Conservation (phyloP, 2,888 invertebrate species). For the Leucania comma region DNA sequence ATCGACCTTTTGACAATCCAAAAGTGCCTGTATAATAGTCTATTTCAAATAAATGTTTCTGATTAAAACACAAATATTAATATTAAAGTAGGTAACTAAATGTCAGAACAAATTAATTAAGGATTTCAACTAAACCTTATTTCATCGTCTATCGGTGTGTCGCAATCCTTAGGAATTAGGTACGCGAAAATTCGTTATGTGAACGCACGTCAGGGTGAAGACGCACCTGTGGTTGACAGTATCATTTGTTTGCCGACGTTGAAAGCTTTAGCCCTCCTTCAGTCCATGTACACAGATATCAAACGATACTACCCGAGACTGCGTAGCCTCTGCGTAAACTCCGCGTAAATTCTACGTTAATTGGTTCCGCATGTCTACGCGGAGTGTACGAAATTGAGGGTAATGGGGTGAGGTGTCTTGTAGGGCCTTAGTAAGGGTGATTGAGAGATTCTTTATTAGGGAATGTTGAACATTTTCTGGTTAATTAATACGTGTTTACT, state of each 20-base stretch:
- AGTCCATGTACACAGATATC: conserved; percentile 64
- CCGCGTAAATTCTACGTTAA: conserved; percentile 58
- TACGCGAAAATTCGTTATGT: conserved; percentile 78
- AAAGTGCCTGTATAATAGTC: too few species aligned
- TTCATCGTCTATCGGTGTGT: conserved; percentile 34
- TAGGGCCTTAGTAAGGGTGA: conserved; percentile 2
- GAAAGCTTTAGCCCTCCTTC: conserved; percentile 64
- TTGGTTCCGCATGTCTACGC: conserved; percentile 55
- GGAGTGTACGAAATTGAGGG: conserved; percentile 49
- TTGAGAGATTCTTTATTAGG: conserved; percentile 21
- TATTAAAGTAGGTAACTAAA: too few species aligned
- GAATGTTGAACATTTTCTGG: not conserved
- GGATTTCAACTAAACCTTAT: conserved; percentile 1
- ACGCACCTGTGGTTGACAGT: conserved; percentile 87
- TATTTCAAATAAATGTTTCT: too few species aligned
- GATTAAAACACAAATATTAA: too few species aligned
- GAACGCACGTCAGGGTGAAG: conserved; percentile 67
- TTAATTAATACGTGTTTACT: not conserved
- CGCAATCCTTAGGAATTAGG: conserved; percentile 66
- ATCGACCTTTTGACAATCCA: too few species aligned
- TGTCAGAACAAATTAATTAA: too few species aligned
- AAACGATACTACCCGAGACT: conserved; percentile 56
- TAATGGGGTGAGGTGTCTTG: conserved; percentile 18
- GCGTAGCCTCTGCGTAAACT: conserved; percentile 53
- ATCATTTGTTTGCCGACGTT: conserved; percentile 81